Conservation (phyloP, 1,140 invertebrate species). For the Oppia nitens region DNA sequence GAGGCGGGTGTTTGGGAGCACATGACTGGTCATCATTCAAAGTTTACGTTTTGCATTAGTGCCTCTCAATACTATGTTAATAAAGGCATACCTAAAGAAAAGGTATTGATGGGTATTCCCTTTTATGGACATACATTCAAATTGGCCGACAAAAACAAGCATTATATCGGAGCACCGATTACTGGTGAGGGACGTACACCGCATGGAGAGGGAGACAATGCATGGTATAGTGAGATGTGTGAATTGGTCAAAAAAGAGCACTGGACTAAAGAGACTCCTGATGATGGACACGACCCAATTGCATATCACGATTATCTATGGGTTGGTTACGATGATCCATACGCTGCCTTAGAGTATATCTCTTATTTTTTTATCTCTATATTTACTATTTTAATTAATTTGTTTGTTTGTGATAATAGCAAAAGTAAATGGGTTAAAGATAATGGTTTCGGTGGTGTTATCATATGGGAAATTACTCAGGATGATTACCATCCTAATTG, state of each 20-base stretch:
- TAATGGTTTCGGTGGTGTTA: no score
- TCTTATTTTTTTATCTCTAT: no score
- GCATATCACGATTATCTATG: conserved; percentile 56
- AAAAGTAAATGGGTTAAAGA: no score
- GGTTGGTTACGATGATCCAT: conserved; percentile 69
- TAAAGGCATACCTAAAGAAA: conserved; percentile 54
- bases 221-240: conserved; percentile 73
- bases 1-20: no score
- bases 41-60: no score
- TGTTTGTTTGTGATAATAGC: no score
- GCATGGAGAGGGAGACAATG: conserved; percentile 46
- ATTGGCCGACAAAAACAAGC: conserved; percentile 33
- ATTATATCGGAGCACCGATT: conserved; percentile 28
- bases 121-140: conserved; percentile 47
- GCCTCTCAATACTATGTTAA: conserved; percentile 42
- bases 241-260: conserved; percentile 42
- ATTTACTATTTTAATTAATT: no score
- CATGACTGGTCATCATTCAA: no score
- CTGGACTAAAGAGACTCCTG: conserved; percentile 41
- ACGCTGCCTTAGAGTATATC: no score
- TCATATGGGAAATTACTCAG: no score
- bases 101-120: conserved; percentile 53
- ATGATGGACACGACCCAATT: conserved; percentile 50
- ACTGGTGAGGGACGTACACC: conserved; percentile 39
- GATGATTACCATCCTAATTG: no score